phyloP scores from a whole-genome alignment of 30 jellyfish, hydroid and myxozoan genomes.

The Haliclystus octoradiatus region DNA sequence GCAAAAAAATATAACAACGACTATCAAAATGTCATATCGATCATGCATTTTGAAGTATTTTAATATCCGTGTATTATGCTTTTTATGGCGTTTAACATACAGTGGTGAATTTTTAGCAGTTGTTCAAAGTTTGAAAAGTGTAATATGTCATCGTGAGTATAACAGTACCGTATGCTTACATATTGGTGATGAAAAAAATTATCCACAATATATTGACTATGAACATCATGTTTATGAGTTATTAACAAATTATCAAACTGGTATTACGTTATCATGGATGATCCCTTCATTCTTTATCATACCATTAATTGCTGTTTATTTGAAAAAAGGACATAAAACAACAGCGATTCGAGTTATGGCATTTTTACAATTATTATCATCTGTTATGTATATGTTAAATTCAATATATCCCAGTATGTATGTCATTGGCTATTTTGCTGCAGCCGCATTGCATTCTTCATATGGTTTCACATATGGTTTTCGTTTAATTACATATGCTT shows the following conservation, averaged over 20 bases:
- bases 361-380: neutral
- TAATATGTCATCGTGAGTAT: neutral
- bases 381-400: neutral
- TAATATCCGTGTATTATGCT: neutral
- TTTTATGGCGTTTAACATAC: neutral
- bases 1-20: no score
- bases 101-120: neutral
- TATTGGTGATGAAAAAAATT: neutral
- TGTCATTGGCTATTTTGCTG: neutral
- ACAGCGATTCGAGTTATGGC: neutral
- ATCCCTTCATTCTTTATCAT: neutral
- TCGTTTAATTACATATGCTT: neutral
- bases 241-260: neutral
- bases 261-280: neutral
- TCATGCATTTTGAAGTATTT: no score
- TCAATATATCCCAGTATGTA: neutral
- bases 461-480: neutral
- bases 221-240: neutral
- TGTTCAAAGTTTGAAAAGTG: neutral
- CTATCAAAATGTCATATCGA: no score
- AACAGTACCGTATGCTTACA: neutral
- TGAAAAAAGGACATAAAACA: no score
- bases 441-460: neutral
- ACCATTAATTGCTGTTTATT: neutral
- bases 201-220: no score